These are phyloP conservation scores for Diplodus sargus DNA, from an alignment of 2,797 vertebrate species.

Conservation along the genomic window DNA sequence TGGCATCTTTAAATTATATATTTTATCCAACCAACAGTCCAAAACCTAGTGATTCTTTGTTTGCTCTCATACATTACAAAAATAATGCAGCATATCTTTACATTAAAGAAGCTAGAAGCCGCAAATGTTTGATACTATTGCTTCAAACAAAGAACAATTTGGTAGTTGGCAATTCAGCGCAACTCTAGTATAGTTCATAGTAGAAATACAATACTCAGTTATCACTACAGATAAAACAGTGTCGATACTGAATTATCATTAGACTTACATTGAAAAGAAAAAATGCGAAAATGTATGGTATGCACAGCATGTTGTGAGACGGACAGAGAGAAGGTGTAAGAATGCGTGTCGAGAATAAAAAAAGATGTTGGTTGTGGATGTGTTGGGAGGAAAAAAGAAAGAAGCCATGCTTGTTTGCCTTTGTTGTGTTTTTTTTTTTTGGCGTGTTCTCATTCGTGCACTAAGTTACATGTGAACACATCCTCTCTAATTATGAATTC, in stretches of 20 bases:
- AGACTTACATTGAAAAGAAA: background rate
- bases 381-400: background rate
- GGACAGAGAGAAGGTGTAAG: background rate
- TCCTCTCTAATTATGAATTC: constrained; percentile 3
- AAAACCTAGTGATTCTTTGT: too few species aligned
- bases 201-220: background rate
- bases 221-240: background rate
- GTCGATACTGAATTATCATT: background rate
- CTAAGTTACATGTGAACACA: background rate
- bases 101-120: too few species aligned
- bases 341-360: background rate
- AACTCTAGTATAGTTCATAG: background rate
- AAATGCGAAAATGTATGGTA: background rate
- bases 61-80: too few species aligned
- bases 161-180: too few species aligned
- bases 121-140: too few species aligned
- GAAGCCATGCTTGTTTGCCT: background rate
- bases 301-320: background rate
- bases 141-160: too few species aligned
- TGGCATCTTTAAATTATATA: too few species aligned
- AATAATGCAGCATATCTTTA: too few species aligned
- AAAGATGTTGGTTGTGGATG: background rate
- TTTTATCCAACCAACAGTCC: too few species aligned
- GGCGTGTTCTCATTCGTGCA: constrained; percentile 5
- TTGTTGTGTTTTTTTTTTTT: constrained; percentile 8